A percentile compares a stretch with the other conserved stretches of the same genome.
Evolutionary conservation across 2,888 invertebrate species (phyloP).

Genomic region (Mystacides longicornis): DNA sequence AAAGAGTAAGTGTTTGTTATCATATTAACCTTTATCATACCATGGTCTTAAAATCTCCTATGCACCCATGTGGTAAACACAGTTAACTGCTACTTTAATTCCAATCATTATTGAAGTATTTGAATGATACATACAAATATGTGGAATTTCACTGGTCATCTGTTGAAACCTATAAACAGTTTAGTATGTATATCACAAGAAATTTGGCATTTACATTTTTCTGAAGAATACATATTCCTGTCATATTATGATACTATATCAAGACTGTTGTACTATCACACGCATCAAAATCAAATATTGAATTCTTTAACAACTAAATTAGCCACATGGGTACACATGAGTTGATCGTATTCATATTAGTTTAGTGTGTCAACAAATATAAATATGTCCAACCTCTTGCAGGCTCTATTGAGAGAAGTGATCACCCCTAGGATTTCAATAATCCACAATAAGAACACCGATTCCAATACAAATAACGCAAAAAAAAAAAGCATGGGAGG

Average conservation of each 20-base stretch:
- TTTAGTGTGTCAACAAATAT: neutral
- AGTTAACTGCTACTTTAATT: too few species aligned
- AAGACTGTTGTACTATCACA: neutral
- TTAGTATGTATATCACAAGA: neutral
- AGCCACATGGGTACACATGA: neutral
- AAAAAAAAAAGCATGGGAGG: constrained; percentile 1
- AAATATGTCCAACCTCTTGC: neutral
- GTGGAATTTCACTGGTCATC: neutral
- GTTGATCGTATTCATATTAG: neutral
- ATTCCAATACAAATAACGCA: neutral
- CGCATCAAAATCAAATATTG: neutral
- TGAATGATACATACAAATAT: neutral
- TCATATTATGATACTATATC: neutral
- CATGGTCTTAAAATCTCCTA: too few species aligned
- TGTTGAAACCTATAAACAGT: neutral
- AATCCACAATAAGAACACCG: neutral
- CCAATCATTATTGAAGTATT: neutral
- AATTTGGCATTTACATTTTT: neutral
- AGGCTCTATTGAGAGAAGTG: neutral
- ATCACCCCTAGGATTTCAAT: neutral
- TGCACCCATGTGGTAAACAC: too few species aligned
- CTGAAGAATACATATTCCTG: too few species aligned
- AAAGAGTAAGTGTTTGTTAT: constrained; percentile 1
- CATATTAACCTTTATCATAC: too few species aligned
- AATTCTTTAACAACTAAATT: neutral